phyloP scores from a whole-genome alignment of 2,113 vertebrate species.

The Microtus oregoni region DNA sequence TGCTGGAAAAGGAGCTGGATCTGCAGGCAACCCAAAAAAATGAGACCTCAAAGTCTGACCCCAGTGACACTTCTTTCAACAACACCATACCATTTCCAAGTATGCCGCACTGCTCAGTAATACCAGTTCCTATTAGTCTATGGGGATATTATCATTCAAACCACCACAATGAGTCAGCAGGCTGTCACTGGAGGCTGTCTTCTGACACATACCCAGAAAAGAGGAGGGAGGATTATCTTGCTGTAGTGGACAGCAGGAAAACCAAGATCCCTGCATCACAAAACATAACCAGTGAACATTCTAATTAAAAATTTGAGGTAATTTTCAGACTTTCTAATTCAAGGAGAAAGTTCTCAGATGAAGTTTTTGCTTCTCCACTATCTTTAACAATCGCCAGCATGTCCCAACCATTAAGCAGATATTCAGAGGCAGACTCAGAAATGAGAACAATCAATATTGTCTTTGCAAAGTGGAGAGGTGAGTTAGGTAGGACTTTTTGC shows the following conservation, averaged over 20 bases:
- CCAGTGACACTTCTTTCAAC: not conserved
- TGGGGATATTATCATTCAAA: not conserved
- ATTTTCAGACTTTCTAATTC: not conserved
- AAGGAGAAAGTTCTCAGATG: not conserved
- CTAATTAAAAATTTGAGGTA: not conserved
- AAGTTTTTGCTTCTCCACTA: not conserved
- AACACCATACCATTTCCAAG: not conserved
- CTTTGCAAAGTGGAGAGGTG: not conserved
- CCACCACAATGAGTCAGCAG: not conserved
- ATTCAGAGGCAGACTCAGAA: not conserved
- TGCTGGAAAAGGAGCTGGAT: not conserved
- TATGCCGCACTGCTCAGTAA: rapidly evolving
- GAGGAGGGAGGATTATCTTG: too few relatives aligned
- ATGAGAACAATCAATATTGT: not conserved
- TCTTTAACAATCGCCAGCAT: not conserved
- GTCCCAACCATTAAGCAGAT: not conserved
- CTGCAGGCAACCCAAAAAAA: rapidly evolving
- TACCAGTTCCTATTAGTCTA: not conserved
- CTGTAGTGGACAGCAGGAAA: not conserved
- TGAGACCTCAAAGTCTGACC: not conserved
- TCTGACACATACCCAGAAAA: not conserved
- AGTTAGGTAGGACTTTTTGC: not conserved
- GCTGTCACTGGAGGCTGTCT: not conserved
- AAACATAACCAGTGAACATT: not conserved
- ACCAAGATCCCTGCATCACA: not conserved